These are phyloP conservation scores for Nipponacmea schrenckii DNA, from an alignment of 2,888 invertebrate genomes.

Conservation along the genomic window DNA sequence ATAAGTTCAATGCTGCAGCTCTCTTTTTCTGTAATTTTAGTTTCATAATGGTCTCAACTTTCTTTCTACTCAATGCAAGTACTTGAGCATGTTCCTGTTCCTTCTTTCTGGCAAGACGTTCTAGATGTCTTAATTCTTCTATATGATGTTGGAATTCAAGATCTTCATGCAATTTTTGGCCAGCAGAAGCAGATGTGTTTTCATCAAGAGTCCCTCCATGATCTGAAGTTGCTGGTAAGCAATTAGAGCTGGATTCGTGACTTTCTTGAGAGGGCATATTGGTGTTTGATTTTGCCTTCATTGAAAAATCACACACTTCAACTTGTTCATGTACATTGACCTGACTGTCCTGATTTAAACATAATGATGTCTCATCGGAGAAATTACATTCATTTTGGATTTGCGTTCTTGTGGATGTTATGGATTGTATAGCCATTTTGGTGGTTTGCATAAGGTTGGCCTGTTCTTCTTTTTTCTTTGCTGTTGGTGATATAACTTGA, in stretches of 20 bases:
- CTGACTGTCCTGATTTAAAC: not conserved
- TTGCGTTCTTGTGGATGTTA: not conserved
- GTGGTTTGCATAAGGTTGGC: not conserved
- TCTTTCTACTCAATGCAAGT: slow-evolving; percentile 16
- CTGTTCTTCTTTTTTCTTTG: not conserved
- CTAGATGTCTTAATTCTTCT: slow-evolving; percentile 44
- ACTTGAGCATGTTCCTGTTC: slow-evolving; percentile 38
- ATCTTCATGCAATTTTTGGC: slow-evolving; percentile 19
- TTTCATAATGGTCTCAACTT: slow-evolving; percentile 29
- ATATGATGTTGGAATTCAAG: slow-evolving; percentile 43
- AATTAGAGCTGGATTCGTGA: not conserved
- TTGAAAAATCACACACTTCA: too few relatives aligned
- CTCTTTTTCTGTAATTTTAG: slow-evolving; percentile 22
- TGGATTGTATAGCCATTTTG: not conserved
- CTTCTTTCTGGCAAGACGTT: slow-evolving; percentile 40
- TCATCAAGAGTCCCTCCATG: not conserved
- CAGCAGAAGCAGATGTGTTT: not conserved
- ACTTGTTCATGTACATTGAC: not conserved
- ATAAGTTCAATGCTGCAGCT: not conserved
- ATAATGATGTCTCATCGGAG: not conserved
- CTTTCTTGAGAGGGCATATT: not conserved
- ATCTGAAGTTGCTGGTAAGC: not conserved
- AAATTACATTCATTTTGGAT: not conserved
- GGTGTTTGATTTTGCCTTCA: too few relatives aligned
- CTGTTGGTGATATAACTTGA: not conserved